Percentiles rank a stretch among this genome's conserved stretches.
Evolutionary conservation across 2,113 vertebrate species (phyloP).

Genomic region (Dromiciops gliroides): DNA sequence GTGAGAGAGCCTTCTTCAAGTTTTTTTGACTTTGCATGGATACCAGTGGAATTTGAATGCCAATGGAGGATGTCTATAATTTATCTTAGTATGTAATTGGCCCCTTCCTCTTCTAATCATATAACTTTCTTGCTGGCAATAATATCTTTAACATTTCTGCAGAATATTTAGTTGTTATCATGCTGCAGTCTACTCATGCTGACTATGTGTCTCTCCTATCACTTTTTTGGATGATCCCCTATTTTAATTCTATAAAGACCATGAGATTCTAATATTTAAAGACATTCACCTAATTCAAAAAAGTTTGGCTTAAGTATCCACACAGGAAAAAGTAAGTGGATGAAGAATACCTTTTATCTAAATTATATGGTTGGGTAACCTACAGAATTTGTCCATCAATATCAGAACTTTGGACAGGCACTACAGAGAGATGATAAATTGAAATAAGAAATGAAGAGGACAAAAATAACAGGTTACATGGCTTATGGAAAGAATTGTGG

Average conservation of each 20-base stretch:
- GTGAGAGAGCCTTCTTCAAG: neutral
- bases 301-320: neutral
- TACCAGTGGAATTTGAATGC: neutral
- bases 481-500: neutral
- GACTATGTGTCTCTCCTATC: neutral
- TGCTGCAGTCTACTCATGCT: neutral
- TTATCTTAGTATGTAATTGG: neutral
- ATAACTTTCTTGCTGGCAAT: neutral
- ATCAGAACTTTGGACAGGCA: neutral
- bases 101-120: neutral
- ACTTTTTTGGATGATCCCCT: neutral
- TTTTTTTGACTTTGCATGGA: neutral
- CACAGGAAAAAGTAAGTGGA: neutral
- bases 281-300: neutral
- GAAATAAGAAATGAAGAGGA: neutral
- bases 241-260: neutral
- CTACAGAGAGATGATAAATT: neutral
- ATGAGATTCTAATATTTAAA: neutral
- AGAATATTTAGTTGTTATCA: neutral
- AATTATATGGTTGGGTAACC: neutral
- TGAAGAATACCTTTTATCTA: neutral
- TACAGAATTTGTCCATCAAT: neutral
- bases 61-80: neutral
- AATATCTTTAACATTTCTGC: neutral
- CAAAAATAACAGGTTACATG: neutral